Base-by-base conservation (phyloP, 1,140 invertebrate genomes). In the Diabrotica undecimpunctata region DNA sequence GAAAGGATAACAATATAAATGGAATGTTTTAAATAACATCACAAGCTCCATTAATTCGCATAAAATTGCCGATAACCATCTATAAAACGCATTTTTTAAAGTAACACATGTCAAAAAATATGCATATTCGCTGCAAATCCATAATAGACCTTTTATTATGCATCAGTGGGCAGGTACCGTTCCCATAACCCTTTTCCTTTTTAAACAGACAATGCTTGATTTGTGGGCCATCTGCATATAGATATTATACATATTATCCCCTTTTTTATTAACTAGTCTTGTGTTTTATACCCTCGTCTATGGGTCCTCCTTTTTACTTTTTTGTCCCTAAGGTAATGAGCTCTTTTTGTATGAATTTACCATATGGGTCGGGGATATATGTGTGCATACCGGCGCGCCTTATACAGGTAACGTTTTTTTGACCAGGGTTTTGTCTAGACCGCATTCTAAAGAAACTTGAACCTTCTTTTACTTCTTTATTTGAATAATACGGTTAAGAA, bases 21-120 rank as follows among this genome's bases (percentile, higher is more conserved):
- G 66, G 68, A 62, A 70, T 76, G 72, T 75, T 76, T 75, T 75
- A 75, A 76, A 74, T 73, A 74, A 76, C 70, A 76, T 76, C 73
- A 76, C 70, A 74, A 67, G 74, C 72, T 70, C 75, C 75, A 76
- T 76, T 76, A 75, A 76, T 74, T 76, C 74, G 65, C 68, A 66
- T 67, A 64, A 70, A 70, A 70, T 70, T 61, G 36, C 57, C 53
- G 68, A 71, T 71, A 72, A 70, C 61, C 55, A 72, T 72, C 71
- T 54, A 66, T 68, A 66, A 63, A 66, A 67, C 55, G 60, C 61
- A 67, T 67, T 62, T 70, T 64, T 35, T 66, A 59, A 67, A 59
- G 53, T 62, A 58, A 56, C 61, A 65, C 60, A 59, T 67, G 61
- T 64, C 57, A 59, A 60, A 67, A 69, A 60, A 62, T 66, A 72